phyloP scores from a whole-genome alignment of 2,888 invertebrate species.

The Orgyia antiqua region DNA sequence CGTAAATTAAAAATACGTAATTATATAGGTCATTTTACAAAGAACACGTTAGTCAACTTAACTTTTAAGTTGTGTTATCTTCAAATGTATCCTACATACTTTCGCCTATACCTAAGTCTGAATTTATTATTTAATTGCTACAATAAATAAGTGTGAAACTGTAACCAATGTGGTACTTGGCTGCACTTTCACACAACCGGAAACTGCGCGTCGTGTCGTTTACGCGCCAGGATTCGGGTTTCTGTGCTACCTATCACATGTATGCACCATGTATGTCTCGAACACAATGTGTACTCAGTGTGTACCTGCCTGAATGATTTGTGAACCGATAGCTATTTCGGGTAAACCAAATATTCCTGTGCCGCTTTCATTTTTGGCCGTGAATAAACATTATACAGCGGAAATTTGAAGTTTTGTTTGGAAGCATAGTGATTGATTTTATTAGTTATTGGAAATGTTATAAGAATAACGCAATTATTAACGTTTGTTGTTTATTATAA shows the following conservation, averaged over 20 bases:
- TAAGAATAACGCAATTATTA: slow-evolving; percentile 1
- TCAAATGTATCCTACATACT: too few species aligned
- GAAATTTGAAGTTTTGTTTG: slow-evolving; percentile 58
- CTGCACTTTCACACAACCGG: slow-evolving; percentile 38
- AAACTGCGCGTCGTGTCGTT: slow-evolving; percentile 34
- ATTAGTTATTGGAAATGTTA: slow-evolving; percentile 42
- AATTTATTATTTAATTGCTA: too few species aligned
- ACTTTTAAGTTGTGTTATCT: too few species aligned
- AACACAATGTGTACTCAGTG: slow-evolving; percentile 19
- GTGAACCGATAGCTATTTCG: slow-evolving; percentile 67
- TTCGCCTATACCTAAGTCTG: too few species aligned
- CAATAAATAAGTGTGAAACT: too few species aligned
- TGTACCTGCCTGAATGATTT: slow-evolving; percentile 59
- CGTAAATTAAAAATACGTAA: too few species aligned
- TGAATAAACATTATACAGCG: slow-evolving; percentile 57
- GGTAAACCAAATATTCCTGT: slow-evolving; percentile 58
- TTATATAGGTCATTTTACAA: too few species aligned
- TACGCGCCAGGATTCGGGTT: slow-evolving; percentile 50
- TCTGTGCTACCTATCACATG: slow-evolving; percentile 38
- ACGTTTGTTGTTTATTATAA: neutral
- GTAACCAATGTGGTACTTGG: too few species aligned
- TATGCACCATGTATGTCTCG: slow-evolving; percentile 23
- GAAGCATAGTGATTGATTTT: slow-evolving; percentile 55
- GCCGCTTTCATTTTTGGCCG: slow-evolving; percentile 62
- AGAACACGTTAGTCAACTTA: too few species aligned